Conservation (phyloP, 2,113 vertebrate genomes). For the Pimephales promelas region DNA sequence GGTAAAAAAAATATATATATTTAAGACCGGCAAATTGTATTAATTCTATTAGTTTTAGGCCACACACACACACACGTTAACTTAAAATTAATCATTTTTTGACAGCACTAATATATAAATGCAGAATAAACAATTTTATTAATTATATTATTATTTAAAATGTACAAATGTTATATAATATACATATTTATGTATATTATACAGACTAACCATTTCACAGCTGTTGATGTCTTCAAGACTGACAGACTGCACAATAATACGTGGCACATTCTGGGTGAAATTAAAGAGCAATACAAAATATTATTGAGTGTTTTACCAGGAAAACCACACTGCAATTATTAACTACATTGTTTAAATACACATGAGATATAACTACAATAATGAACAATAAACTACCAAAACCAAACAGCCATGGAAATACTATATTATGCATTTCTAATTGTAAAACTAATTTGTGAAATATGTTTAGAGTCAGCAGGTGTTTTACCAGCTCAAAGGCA, state of each 20-base stretch:
- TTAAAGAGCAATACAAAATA: not conserved
- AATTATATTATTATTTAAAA: not conserved
- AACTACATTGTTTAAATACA: not conserved
- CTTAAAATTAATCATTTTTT: no score
- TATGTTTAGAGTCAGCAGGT: constrained; percentile 46
- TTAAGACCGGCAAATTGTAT: no score
- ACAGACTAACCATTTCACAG: constrained; percentile 62
- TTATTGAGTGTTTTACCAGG: not conserved
- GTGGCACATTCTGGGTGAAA: constrained; percentile 65
- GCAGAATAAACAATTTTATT: not conserved
- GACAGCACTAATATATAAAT: not conserved
- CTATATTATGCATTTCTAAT: not conserved
- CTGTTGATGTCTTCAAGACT: constrained; percentile 66
- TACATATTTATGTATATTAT: not conserved
- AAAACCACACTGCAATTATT: not conserved
- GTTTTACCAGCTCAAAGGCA: constrained; percentile 46
- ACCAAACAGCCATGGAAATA: not conserved
- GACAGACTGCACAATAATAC: constrained; percentile 73
- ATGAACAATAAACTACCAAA: no score
- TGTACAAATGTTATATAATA: not conserved
- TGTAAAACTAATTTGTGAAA: not conserved
- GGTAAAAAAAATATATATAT: no score
- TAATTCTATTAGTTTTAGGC: no score
- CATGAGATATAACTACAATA: not conserved
- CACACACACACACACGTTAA: no score